A percentile compares a stretch with the other conserved stretches of the same genome.
These are phyloP conservation scores for Rhinolophus ferrumequinum DNA, from an alignment of 2,113 vertebrate genomes.

Conservation along the genomic window DNA sequence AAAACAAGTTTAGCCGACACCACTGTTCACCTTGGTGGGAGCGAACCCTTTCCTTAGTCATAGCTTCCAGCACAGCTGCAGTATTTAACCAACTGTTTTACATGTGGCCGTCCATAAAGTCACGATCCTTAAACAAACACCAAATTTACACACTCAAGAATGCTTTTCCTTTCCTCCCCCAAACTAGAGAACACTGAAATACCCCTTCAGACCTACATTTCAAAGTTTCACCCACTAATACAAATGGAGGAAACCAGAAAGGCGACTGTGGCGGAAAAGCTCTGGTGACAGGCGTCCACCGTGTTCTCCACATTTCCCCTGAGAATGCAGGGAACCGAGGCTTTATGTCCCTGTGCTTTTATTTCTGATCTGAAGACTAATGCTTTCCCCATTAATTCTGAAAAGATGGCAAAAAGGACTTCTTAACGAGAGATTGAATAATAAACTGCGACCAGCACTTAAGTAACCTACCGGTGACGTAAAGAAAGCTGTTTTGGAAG, in stretches of 20 bases:
- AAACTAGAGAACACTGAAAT: neutral
- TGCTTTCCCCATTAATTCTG: neutral
- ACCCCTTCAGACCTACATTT: neutral
- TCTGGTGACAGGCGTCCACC: no score
- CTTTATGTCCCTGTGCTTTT: neutral
- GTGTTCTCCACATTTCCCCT: no score
- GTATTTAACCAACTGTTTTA: rapidly evolving
- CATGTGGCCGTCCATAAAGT: neutral
- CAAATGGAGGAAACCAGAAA: neutral
- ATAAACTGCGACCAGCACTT: neutral
- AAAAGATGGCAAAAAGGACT: neutral
- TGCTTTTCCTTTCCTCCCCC: neutral
- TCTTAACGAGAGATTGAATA: neutral
- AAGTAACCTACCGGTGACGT: neutral
- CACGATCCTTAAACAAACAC: neutral
- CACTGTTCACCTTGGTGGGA: rapidly evolving
- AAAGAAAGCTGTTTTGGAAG: slow-evolving; percentile 13
- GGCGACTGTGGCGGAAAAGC: no score
- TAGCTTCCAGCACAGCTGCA: neutral
- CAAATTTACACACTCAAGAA: rapidly evolving
- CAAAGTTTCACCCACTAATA: neutral
- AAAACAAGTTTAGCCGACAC: no score
- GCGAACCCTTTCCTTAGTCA: rapidly evolving
- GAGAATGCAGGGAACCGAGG: neutral
- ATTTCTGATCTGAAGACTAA: neutral